phyloP scores from a whole-genome alignment of 2,888 invertebrate species.

The Caenorhabditis sinica region DNA sequence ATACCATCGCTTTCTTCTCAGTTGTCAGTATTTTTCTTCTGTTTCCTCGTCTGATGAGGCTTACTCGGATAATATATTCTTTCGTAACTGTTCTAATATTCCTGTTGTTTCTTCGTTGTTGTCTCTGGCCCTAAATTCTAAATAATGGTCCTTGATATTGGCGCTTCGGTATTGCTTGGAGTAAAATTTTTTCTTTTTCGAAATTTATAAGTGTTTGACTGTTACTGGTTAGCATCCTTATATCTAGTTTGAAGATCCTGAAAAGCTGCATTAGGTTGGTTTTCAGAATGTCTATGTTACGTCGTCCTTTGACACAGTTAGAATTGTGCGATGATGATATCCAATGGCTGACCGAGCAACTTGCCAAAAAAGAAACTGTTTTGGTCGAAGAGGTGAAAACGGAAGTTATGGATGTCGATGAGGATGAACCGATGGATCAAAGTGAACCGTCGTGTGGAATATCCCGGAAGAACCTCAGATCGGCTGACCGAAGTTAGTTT shows the following conservation, averaged over 20 bases:
- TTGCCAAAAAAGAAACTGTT: neutral
- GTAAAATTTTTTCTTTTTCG: neutral
- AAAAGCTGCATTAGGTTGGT: neutral
- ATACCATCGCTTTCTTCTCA: conserved; percentile 1
- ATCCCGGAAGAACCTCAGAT: conserved; percentile 31
- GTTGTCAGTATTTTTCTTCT: conserved; percentile 26
- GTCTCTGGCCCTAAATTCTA: conserved; percentile 6
- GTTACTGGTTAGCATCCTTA: neutral
- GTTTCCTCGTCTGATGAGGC: conserved; percentile 33
- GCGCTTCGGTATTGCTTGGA: conserved; percentile 3
- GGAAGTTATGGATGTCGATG: conserved; percentile 10
- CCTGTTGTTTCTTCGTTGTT: conserved; percentile 49
- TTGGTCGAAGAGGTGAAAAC: neutral
- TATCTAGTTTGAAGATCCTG: neutral
- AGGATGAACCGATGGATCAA: conserved; percentile 51
- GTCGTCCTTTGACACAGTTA: conserved; percentile 57
- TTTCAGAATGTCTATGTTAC: conserved; percentile 56
- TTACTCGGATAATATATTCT: conserved; percentile 34
- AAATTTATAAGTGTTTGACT: neutral
- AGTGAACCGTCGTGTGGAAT: conserved; percentile 43
- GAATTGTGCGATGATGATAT: conserved; percentile 63
- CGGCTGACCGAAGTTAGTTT: conserved; percentile 28
- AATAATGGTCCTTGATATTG: neutral
- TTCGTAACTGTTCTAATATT: conserved; percentile 30
- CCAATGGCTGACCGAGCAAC: conserved; percentile 35